Evolutionary conservation across 2,888 invertebrate species (phyloP).

Genomic region (Cheilosia grossa): DNA sequence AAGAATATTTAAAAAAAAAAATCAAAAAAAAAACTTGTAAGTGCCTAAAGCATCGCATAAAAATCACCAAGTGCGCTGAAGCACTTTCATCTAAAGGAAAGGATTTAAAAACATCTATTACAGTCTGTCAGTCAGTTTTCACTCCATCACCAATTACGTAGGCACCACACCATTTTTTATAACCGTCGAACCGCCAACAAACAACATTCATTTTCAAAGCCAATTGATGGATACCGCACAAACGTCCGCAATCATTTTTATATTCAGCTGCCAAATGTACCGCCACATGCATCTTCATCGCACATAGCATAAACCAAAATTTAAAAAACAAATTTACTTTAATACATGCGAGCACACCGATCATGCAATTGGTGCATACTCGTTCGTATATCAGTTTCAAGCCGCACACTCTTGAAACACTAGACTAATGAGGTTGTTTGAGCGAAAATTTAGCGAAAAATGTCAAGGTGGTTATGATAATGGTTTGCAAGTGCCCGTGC

Average conservation of each 20-base stretch:
- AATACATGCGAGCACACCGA: slow-evolving; percentile 22
- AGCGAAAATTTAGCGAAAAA: slow-evolving; percentile 62
- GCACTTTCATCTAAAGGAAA: too few relatives aligned
- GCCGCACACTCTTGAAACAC: slow-evolving; percentile 42
- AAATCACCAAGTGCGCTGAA: too few relatives aligned
- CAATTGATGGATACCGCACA: slow-evolving; percentile 2
- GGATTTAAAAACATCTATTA: too few relatives aligned
- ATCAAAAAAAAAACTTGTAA: too few relatives aligned
- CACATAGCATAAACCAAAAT: neutral
- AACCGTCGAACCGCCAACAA: neutral
- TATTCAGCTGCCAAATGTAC: neutral
- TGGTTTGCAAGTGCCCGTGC: neutral
- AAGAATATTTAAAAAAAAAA: too few relatives aligned
- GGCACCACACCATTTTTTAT: too few relatives aligned
- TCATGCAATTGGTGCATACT: slow-evolving; percentile 45
- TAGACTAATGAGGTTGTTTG: slow-evolving; percentile 66
- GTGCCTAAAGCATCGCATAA: too few relatives aligned
- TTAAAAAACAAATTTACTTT: slow-evolving; percentile 14
- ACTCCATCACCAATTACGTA: too few relatives aligned
- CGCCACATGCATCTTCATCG: slow-evolving; percentile 7
- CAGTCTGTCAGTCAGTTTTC: too few relatives aligned
- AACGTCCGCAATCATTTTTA: neutral
- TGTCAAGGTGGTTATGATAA: slow-evolving; percentile 66
- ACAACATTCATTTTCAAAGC: slow-evolving; percentile 2
- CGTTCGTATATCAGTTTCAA: slow-evolving; percentile 14